A percentile compares a stretch with the other conserved stretches of the same genome.
phyloP scores from a whole-genome alignment of 2,113 vertebrate species.

The Catagonus wagneri region DNA sequence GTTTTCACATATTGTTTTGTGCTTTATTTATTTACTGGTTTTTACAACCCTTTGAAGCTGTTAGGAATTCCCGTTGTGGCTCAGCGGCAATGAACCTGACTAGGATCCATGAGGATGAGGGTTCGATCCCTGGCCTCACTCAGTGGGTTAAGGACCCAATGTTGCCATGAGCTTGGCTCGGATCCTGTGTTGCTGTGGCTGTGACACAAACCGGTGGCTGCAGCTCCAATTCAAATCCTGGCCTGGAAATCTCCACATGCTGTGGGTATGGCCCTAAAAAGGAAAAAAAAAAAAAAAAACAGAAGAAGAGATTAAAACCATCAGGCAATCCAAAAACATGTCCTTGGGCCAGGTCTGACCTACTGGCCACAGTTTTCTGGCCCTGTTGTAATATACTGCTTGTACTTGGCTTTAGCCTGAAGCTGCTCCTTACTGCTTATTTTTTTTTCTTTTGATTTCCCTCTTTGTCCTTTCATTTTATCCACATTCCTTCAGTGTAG shows the following conservation, averaged over 20 bases:
- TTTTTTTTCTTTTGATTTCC: constrained; percentile 5
- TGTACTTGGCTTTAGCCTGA: background rate
- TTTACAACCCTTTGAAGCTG: background rate
- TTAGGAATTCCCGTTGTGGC: background rate
- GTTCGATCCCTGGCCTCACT: no score
- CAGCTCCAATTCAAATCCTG: no score
- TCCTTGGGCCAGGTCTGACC: background rate
- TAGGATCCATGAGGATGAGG: no score
- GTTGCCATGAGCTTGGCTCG: no score
- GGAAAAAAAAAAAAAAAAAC: no score
- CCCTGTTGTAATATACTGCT: background rate
- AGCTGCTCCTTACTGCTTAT: background rate
- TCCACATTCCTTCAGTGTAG: background rate
- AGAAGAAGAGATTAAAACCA: background rate
- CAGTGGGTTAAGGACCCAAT: no score
- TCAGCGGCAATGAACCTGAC: no score
- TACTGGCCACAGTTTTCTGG: background rate
- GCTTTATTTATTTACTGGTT: background rate
- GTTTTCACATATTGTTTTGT: background rate
- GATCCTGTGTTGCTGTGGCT: no score
- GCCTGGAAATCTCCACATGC: no score
- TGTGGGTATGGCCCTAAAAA: no score
- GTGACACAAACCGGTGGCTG: no score
- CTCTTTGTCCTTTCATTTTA: background rate
- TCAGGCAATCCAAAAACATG: background rate